phyloP scores from a whole-genome alignment of 2,113 vertebrate genomes.

The Aramus guarauna region DNA sequence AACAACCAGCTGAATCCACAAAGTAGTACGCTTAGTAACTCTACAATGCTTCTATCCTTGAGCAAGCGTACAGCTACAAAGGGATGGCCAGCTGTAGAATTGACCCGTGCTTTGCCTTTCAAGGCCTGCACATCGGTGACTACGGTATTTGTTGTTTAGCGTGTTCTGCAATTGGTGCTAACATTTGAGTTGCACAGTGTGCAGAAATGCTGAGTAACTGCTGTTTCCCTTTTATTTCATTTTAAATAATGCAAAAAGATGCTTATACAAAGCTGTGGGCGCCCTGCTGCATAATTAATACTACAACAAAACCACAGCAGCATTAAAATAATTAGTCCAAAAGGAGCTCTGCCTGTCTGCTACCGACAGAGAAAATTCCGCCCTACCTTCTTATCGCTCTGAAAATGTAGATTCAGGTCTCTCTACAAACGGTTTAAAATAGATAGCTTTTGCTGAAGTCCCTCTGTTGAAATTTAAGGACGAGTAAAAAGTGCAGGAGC shows the following conservation, averaged over 20 bases:
- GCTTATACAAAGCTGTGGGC: background rate
- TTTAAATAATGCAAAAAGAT: conserved; percentile 21
- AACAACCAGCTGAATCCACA: background rate
- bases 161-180: background rate
- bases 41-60: background rate
- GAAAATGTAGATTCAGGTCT: background rate
- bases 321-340: conserved; percentile 30
- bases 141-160: background rate
- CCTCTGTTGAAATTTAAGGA: background rate
- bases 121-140: rapidly evolving
- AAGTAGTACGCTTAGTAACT: background rate
- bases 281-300: conserved; percentile 6
- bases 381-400: background rate
- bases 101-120: background rate
- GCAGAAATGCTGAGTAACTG: conserved; percentile 24
- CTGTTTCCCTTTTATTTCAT: background rate
- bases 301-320: background rate
- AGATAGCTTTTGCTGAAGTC: background rate
- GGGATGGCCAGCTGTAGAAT: background rate
- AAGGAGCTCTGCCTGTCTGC: background rate
- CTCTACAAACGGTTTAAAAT: background rate
- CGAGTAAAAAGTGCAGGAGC: background rate
- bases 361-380: background rate
- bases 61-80: background rate
- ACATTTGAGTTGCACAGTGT: background rate